Base-by-base conservation (phyloP, 2,797 vertebrate species). In the Telmatherina bonti region DNA sequence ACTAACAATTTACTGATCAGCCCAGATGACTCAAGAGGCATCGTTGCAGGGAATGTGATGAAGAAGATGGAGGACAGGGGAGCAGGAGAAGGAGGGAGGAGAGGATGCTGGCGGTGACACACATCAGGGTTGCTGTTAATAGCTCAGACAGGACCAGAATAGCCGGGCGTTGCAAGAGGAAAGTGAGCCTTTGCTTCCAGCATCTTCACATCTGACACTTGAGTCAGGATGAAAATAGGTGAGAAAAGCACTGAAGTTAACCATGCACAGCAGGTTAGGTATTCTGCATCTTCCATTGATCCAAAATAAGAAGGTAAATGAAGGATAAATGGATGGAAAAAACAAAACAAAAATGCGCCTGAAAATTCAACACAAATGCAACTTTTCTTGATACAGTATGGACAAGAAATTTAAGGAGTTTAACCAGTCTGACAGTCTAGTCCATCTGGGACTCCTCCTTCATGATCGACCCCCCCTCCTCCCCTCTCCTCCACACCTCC, bases 81-180 rank as follows among this genome's bases (percentile, higher is more conserved):
- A 51, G 83, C n/a, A n/a, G 3, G 89, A 90, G 61, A 55, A 26
- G 56, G 15, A 12, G 45, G 47, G 13, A 10, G 22, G 47, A 24
- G 47, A 20, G 6, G 47, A 24, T 18, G 43, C n/a, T 45, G 20
- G 20, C 77, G 93, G 91, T 95, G 94, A 93, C 95, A 93, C 90
- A 92, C 91, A 92, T 94, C 85, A 78, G 76, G 72, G 58, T 74
- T 82, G 72, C 92, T 88, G 91, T 89, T 91, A 91, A 94, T 92
- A 91, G 91, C 81, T 67, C 86, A 81, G 85, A 82, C 86, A 18
- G 73, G 83, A 88, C 87, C 60, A 90, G 91, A 93, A 93, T 94
- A 94, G 91, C 80, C 76, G 74, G 77, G 79, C 76, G 84, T 85
- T 88, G 77, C 86, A 78, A 82, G 86, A 87, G 76, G 78, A 75